phyloP scores from a whole-genome alignment of 2,113 vertebrate species.

The Orcinus orca region DNA sequence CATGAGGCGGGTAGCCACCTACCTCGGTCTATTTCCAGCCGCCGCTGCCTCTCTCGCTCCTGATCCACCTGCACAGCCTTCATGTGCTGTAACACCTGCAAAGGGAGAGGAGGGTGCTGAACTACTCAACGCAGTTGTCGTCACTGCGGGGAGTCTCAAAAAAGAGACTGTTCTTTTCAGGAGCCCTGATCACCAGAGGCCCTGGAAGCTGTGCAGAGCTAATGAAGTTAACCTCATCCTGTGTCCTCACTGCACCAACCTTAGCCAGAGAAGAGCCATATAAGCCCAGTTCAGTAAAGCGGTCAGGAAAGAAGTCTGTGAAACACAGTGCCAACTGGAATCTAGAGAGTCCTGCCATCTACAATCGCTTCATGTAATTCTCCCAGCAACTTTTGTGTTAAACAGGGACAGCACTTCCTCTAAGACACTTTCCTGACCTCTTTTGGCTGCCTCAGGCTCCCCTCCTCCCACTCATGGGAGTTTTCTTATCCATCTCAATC shows the following conservation, averaged over 20 bases:
- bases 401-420: neutral
- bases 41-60: constrained; percentile 90
- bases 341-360: neutral
- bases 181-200: neutral
- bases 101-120: neutral
- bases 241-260: neutral
- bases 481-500: neutral
- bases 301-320: neutral
- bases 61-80: constrained; percentile 89
- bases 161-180: neutral
- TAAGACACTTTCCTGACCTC: accelerated
- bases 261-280: neutral
- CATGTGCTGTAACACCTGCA: constrained; percentile 96
- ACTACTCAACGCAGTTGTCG: neutral
- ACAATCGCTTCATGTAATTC: neutral
- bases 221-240: neutral
- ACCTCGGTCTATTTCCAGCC: constrained; percentile 90
- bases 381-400: neutral
- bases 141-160: neutral
- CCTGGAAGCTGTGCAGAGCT: neutral
- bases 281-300: neutral
- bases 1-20: neutral
- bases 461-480: neutral
- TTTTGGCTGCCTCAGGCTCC: neutral
- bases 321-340: neutral